Conservation (phyloP, 2,797 vertebrate species). For the Gephyroberyx darwinii region DNA sequence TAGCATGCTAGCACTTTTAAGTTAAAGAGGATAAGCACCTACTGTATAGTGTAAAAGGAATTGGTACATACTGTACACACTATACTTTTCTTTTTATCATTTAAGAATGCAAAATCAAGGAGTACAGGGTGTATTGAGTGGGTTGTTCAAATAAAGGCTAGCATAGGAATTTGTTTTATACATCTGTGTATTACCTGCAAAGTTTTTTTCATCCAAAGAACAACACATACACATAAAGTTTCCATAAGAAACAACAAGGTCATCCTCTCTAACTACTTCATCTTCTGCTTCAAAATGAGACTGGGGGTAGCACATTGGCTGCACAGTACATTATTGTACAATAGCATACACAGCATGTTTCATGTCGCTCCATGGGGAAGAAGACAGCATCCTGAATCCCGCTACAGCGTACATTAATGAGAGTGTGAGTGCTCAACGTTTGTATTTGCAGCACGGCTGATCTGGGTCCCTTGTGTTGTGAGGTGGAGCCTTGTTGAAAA, state of each 20-base stretch:
- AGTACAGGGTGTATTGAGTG: constrained; percentile 10
- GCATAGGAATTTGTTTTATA: constrained; percentile 1
- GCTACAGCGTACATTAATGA: constrained; percentile 57
- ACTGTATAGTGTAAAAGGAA: not conserved
- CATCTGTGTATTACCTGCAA: constrained; percentile 1
- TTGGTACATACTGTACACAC: not conserved
- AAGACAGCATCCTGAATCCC: constrained; percentile 42
- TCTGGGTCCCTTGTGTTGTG: constrained; percentile 39
- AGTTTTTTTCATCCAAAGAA: constrained; percentile 23
- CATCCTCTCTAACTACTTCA: constrained; percentile 36
- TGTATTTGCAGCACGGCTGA: constrained; percentile 67
- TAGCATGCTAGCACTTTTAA: constrained; percentile 17
- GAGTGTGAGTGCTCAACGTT: constrained; percentile 57
- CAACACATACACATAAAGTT: constrained; percentile 6
- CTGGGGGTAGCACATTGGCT: constrained; percentile 12
- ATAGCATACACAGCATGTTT: constrained; percentile 49
- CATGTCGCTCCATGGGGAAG: constrained; percentile 33
- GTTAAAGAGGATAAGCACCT: constrained; percentile 15
- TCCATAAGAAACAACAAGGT: constrained; percentile 24
- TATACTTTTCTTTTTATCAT: no score
- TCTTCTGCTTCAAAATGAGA: constrained; percentile 38
- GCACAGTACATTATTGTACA: constrained; percentile 55
- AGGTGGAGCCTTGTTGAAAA: constrained; percentile 52
- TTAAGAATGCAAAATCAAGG: not conserved
- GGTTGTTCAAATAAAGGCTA: constrained; percentile 13